Evolutionary conservation across 2,888 invertebrate species (phyloP).

Genomic region (Teleiodes luculella): DNA sequence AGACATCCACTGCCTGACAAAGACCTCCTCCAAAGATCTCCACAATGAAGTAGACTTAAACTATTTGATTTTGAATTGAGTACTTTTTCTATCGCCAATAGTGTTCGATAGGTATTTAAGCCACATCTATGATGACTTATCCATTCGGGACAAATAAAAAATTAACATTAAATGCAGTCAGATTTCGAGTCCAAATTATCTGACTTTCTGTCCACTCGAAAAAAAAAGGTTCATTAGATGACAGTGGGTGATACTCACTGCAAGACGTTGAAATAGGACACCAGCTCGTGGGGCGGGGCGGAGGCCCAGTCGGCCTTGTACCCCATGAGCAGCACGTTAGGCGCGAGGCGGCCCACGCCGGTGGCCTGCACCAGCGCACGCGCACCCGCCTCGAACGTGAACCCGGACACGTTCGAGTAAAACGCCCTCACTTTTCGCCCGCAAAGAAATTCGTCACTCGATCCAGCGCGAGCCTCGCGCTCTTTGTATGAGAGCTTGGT

Average conservation of each 20-base stretch:
- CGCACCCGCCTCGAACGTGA: slow-evolving; percentile 87
- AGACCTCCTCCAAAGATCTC: too few species aligned
- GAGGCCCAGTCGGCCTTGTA: slow-evolving; percentile 94
- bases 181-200: too few species aligned
- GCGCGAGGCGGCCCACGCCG: slow-evolving; percentile 94
- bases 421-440: slow-evolving; percentile 92
- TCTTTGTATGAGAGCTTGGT: slow-evolving; percentile 81
- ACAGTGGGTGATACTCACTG: slow-evolving; percentile 94
- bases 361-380: slow-evolving; percentile 90
- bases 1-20: too few species aligned
- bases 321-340: slow-evolving; percentile 96
- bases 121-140: too few species aligned
- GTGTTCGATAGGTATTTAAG: too few species aligned
- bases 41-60: too few species aligned
- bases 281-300: slow-evolving; percentile 85
- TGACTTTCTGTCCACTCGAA: too few species aligned
- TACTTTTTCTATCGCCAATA: too few species aligned
- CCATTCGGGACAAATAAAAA: too few species aligned
- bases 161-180: too few species aligned
- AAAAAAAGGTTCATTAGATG: too few species aligned
- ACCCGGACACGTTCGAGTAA: slow-evolving; percentile 87
- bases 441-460: slow-evolving; percentile 90
- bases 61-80: too few species aligned
- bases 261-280: slow-evolving; percentile 94
- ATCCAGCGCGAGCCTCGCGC: slow-evolving; percentile 76